A percentile compares a stretch with the other conserved stretches of the same genome.
Evolutionary conservation across 2,797 vertebrate genomes (phyloP).

Genomic region (Sternotherus odoratus): DNA sequence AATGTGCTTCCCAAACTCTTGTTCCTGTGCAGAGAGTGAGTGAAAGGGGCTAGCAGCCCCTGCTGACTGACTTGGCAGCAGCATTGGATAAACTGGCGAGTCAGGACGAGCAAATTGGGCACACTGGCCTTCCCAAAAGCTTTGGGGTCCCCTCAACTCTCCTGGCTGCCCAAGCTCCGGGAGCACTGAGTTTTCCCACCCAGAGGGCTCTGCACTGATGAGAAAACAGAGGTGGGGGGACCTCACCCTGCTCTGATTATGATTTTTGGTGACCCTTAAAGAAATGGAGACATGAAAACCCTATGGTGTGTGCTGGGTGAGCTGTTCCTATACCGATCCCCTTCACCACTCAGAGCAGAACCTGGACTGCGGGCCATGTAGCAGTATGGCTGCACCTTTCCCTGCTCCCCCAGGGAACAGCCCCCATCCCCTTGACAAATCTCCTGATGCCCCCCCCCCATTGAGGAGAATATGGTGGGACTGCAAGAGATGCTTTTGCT

Average conservation of each 20-base stretch:
- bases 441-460: not conserved
- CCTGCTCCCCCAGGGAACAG: not conserved
- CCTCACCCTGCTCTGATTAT: not conserved
- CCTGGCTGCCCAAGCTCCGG: not conserved
- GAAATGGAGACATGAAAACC: not conserved
- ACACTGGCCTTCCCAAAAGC: not conserved
- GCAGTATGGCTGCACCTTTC: not conserved
- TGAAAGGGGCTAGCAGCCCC: not conserved
- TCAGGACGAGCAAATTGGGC: not conserved
- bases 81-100: too few relatives aligned
- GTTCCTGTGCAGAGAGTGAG: not conserved
- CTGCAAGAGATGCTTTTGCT: fast-evolving
- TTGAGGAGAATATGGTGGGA: not conserved
- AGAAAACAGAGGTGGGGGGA: not conserved
- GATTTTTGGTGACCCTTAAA: not conserved
- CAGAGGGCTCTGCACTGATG: fast-evolving
- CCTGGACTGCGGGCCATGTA: not conserved
- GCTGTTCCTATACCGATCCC: not conserved
- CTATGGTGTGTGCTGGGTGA: not conserved
- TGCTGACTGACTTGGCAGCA: not conserved
- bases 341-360: too few relatives aligned
- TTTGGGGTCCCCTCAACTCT: not conserved
- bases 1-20: not conserved
- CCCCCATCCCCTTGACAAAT: not conserved
- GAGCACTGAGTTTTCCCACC: too few relatives aligned